Base-by-base conservation (phyloP, 2,797 vertebrate species). In the Fundulus diaphanus region DNA sequence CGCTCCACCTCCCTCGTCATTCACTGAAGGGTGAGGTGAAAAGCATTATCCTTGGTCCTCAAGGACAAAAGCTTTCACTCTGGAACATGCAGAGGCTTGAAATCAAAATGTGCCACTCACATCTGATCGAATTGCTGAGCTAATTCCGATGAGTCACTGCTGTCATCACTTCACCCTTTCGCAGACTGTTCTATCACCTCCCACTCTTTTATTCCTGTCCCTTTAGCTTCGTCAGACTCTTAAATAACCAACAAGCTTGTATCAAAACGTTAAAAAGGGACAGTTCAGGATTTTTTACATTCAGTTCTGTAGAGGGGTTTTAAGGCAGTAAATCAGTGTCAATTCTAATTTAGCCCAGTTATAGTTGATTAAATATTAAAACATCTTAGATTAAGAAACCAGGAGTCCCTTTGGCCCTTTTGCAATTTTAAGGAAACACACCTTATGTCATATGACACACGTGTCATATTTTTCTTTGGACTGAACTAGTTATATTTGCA, bases 241-340 rank as follows among this genome's bases (percentile, higher is more conserved):
- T 88, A 87, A 73, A 77, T 84, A 88, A 92, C 82, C 68, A 87
- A 84, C 82, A 76, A 79, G 74, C 74, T 59, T 31, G 37, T 40
- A 73, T n/a, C 18, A 48, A 72, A 35, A 66, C 51, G 77, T 44
- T 40, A n/a, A 1, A n/a, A 1, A 65, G 35, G 18, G 20, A 63
- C 7, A 6, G 22, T 65, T 65, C 5, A 37, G 22, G 20, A 65
- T 40, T 40, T 65, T n/a, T 40, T 9, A 27, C n/a, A 8, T 27
- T 3, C n/a, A 11, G 52, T 27, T 11, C 4, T 54, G 52, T 52
- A 18, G 46, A 48, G 20, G n/a, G 49, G 49, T 5, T 24, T 51
- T 22, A 1, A 51, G 22, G 20, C 7, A 24, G 15, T 24, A 37
- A 24, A 35, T 35, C 5, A 22, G 31, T 61, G 7, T 35, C 57